Evolutionary conservation across 1,140 invertebrate species (phyloP).

Genomic region (Temnothorax curvispinosus): DNA sequence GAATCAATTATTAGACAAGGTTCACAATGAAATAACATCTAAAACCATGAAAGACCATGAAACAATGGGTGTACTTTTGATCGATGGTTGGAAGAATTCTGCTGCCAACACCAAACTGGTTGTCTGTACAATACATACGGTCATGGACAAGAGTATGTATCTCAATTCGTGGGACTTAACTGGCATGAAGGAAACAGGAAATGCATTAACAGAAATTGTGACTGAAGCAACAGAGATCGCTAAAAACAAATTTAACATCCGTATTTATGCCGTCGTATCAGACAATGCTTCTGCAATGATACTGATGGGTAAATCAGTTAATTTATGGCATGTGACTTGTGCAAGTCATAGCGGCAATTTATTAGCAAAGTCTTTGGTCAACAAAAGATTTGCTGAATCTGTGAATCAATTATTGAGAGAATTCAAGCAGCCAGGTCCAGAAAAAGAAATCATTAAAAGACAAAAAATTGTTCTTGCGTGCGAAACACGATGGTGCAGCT

Average conservation of each 20-base stretch:
- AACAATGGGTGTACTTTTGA: background rate
- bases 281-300: background rate
- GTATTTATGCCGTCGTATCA: background rate
- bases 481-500: conserved; percentile 10
- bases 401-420: background rate
- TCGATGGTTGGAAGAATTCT: background rate
- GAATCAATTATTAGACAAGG: background rate
- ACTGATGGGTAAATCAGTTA: background rate
- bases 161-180: background rate
- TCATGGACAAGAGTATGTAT: background rate
- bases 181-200: background rate
- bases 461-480: conserved; percentile 8
- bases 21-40: background rate
- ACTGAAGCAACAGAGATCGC: background rate
- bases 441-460: background rate
- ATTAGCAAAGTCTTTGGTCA: background rate
- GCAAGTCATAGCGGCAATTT: conserved; percentile 2
- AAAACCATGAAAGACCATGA: background rate
- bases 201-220: background rate
- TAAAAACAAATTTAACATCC: background rate
- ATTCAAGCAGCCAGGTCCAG: background rate
- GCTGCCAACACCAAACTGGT: background rate
- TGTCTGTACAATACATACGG: background rate
- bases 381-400: background rate
- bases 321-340: conserved; percentile 1